A percentile compares a stretch with the other conserved stretches of the same genome.
Evolutionary conservation across 2,888 invertebrate genomes (phyloP).

Genomic region (Tanypteryx hageni): DNA sequence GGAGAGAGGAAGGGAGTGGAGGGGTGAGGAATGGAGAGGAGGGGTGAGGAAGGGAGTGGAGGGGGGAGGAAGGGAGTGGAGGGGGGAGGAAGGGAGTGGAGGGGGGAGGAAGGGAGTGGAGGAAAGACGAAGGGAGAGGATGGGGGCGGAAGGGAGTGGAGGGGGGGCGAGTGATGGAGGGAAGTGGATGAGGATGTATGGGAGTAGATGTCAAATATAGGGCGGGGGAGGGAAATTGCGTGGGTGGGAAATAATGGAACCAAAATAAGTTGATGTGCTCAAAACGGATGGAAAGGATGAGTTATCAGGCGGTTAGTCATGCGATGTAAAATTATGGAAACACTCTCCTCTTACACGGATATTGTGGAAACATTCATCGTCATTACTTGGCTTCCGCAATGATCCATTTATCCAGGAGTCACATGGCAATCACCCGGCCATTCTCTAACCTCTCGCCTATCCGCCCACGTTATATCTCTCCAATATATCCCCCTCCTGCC

Average conservation of each 20-base stretch:
- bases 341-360: conserved; percentile 60
- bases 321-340: conserved; percentile 54
- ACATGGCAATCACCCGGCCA: background rate
- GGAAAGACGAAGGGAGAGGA: background rate
- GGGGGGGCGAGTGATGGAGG: background rate
- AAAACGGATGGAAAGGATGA: conserved; percentile 50
- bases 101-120: background rate
- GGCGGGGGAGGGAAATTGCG: background rate
- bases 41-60: background rate
- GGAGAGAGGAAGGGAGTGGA: background rate
- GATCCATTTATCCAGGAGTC: conserved; percentile 45
- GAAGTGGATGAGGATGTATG: conserved; percentile 54
- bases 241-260: background rate
- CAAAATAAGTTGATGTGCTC: conserved; percentile 45
- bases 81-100: conserved; percentile 33
- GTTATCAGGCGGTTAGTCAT: conserved; percentile 61
- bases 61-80: background rate
- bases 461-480: background rate
- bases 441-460: background rate
- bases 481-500: background rate
- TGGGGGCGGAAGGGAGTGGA: background rate
- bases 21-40: background rate
- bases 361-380: conserved; percentile 63
- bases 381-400: conserved; percentile 59
- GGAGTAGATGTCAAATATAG: conserved; percentile 33